These are phyloP conservation scores for Hippoglossus hippoglossus DNA, from an alignment of 2,797 vertebrate species.

Conservation along the genomic window DNA sequence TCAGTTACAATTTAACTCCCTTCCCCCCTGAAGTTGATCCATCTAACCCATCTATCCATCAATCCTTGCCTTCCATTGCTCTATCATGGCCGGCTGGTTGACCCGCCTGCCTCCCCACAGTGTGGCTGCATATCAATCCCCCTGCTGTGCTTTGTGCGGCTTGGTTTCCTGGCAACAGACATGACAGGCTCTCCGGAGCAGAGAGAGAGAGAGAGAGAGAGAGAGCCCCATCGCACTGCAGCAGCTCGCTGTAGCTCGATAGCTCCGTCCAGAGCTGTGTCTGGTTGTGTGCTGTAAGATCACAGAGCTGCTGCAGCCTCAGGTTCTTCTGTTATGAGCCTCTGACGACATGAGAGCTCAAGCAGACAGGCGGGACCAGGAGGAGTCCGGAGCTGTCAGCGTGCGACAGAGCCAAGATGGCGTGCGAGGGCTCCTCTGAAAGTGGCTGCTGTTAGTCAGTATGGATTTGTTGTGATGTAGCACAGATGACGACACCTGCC, in stretches of 20 bases:
- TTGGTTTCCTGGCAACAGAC: constrained; percentile 80
- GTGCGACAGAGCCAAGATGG: constrained; percentile 42
- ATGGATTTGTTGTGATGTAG: constrained; percentile 49
- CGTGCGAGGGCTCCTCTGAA: constrained; percentile 52
- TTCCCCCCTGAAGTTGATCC: constrained; percentile 8
- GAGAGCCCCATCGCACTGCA: constrained; percentile 26
- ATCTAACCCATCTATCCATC: constrained; percentile 41
- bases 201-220: constrained; percentile 37
- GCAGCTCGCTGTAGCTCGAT: constrained; percentile 37
- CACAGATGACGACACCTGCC: constrained; percentile 59
- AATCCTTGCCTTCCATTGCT: constrained; percentile 54
- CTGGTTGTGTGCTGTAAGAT: constrained; percentile 24
- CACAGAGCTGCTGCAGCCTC: constrained; percentile 40
- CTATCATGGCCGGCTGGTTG: constrained; percentile 78
- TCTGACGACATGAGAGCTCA: constrained; percentile 53
- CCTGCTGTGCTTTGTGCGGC: constrained; percentile 73
- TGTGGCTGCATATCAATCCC: constrained; percentile 81
- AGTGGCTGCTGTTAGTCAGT: constrained; percentile 58
- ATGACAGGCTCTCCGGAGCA: constrained; percentile 63
- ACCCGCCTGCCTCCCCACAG: constrained; percentile 79
- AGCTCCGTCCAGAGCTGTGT: constrained; percentile 32
- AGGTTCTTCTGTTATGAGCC: neutral
- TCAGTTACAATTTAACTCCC: constrained; percentile 29
- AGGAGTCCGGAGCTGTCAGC: constrained; percentile 23
- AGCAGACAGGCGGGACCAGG: constrained; percentile 62